Evolutionary conservation across 2,888 invertebrate genomes (phyloP).

Genomic region (Laspeyria flexula): DNA sequence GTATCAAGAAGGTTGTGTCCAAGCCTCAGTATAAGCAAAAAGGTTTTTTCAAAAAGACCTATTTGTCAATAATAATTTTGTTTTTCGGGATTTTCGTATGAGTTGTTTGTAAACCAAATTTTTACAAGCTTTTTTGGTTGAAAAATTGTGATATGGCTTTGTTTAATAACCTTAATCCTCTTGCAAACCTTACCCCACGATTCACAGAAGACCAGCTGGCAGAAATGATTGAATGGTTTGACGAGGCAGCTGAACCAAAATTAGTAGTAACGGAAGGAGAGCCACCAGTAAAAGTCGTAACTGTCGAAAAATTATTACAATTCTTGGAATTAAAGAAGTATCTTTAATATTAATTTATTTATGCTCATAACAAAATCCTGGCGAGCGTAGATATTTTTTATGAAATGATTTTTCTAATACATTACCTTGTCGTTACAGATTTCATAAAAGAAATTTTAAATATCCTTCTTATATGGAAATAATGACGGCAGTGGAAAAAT

Average conservation of each 20-base stretch:
- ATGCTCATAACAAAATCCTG: background rate
- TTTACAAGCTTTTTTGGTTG: background rate
- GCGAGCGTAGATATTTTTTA: background rate
- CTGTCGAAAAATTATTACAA: constrained; percentile 62
- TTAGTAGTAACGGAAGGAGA: constrained; percentile 58
- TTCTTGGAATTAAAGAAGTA: constrained; percentile 74
- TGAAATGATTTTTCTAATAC: background rate
- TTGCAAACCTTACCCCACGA: constrained; percentile 54
- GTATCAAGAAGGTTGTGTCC: too few species aligned
- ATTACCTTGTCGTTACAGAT: constrained; percentile 54
- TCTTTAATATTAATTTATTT: constrained; percentile 2
- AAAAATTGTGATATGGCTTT: constrained; percentile 50
- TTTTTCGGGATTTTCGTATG: too few species aligned
- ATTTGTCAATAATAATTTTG: too few species aligned
- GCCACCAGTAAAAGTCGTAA: constrained; percentile 64
- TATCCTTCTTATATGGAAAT: constrained; percentile 73
- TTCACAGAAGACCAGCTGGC: constrained; percentile 68
- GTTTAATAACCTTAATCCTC: constrained; percentile 63
- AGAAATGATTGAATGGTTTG: constrained; percentile 67
- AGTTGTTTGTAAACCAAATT: too few species aligned
- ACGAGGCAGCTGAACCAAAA: constrained; percentile 60
- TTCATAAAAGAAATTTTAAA: constrained; percentile 69
- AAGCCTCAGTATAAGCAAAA: too few species aligned
- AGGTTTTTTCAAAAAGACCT: too few species aligned
- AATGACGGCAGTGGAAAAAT: constrained; percentile 66